Percentiles rank a stretch among this genome's conserved stretches.
phyloP scores from a whole-genome alignment of 2,113 vertebrate species.

The Tetrao urogallus region DNA sequence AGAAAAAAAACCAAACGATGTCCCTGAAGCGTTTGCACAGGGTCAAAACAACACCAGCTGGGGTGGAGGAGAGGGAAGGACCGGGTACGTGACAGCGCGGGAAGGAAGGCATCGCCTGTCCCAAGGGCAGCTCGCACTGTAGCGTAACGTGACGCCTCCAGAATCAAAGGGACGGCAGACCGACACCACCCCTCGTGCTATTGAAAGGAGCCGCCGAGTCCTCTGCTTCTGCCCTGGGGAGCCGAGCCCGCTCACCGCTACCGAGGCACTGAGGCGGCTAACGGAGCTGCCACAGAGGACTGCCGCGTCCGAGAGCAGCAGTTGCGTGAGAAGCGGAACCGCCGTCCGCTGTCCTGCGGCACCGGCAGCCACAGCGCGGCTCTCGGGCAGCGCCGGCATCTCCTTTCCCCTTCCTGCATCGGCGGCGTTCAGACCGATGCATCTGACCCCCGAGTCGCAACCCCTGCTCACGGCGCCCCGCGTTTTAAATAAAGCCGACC shows the following conservation, averaged over 20 bases:
- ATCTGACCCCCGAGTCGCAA: background rate
- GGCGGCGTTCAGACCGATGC: too few relatives aligned
- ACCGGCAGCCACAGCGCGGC: accelerated
- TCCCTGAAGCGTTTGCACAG: background rate
- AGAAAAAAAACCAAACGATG: background rate
- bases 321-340: accelerated
- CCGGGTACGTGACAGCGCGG: background rate
- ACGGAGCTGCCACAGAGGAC: accelerated
- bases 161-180: background rate
- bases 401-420: background rate
- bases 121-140: background rate
- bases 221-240: accelerated
- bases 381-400: too few relatives aligned
- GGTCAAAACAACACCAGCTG: background rate
- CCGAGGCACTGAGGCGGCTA: background rate
- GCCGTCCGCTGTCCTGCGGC: accelerated
- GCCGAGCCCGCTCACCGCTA: accelerated
- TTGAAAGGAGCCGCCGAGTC: accelerated
- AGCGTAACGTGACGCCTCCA: background rate
- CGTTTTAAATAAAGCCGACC: background rate
- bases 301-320: accelerated
- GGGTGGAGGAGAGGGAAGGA: background rate
- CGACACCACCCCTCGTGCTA: background rate
- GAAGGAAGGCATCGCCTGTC: background rate
- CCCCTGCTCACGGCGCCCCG: too few relatives aligned